Evolutionary conservation across 35 echinoderm and acorn worm species (phyloP), one percentile per base, ranked within the genome.

Genomic region (Diadema setosum): DNA sequence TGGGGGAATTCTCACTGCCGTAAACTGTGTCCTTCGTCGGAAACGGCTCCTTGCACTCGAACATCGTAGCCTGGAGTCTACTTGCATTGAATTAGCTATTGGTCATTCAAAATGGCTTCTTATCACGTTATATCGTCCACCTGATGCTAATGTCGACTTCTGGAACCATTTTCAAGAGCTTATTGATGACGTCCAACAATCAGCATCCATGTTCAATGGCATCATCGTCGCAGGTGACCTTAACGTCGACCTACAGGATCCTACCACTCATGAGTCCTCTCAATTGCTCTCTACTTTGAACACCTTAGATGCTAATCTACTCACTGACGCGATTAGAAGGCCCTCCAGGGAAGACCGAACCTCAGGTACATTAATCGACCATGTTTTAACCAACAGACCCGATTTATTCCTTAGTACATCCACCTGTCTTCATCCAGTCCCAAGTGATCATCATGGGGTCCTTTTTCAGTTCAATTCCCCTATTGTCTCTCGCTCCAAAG

Each of bases 171-270:
- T 75, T 7, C 70, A 75, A 17, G 36, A 65, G 24, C 24, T n/a
- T 46, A 41, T 42, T 48, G 57, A 59, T 25, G 44, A 42, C n/a
- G 39, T 85, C 39, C 56, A 85, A 59, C 12, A 42, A 37, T 25
- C 24, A 14, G 16, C 48, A 30, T 39, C 55, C 48, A 60, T 59
- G 35, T 84, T 34, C 40, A 12, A 2, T 42, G 55, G 82, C 39
- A 25, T 60, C 5, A 58, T 84, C 34, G 16, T 84, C 9, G 55
- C 48, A n/a, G 82, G 82, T n/a, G 82, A 84, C 31, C 57, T 84
- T 16, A 84, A 84, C n/a, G 55, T 84, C 2, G 17, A 84, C 27
- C 21, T 82, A 43, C 5, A 32, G 15, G 59, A 64, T 5, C 0
- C 26, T 3, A 7, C 1, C 18, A 4, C 11, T 5, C 27, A 6